Evolutionary conservation across 2,113 vertebrate genomes (phyloP), one percentile per base, ranked within the genome.

Genomic region (Garra rufa): DNA sequence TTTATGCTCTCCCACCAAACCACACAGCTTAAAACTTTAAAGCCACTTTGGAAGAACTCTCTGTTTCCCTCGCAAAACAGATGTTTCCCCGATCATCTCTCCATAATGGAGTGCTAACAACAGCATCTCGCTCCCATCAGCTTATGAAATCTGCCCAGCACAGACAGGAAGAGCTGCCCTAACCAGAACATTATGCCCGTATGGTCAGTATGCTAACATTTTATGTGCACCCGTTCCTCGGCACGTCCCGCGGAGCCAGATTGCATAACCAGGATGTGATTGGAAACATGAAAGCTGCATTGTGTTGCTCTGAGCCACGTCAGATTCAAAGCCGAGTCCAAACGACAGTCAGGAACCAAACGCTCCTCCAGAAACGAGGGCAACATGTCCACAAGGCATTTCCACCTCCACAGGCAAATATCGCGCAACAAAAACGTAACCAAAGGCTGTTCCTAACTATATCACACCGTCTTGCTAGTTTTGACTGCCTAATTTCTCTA

Each of bases 281-380:
- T 81, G 24, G 67, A 81, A 59, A 86, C 76, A 83, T 76, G 78
- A 86, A 84, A 84, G 85, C 82, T 84, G 28, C 15, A 61, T 79
- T 74, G 50, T 83, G 75, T 74, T 83, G 50, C 81, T 65, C 73
- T 30, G 44, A 88, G 46, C 61, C 44, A 80, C 63, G 69, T 67
- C 69, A 79, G 67, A 48, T 70, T 78, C 14, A 67, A 82, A 61
- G 30, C 85, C 24, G 50, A 81, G 59, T 34, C 74, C 50, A 76
- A 67, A 73, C 28, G n/a, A 70, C 44, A 55, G 30, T 17, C 65
- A 67, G 67, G 67, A 86, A 83, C 79, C 84, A 76, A 83, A 69
- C 67, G 69, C 50, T 63, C 38, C 48, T 46, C 13, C 28, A 67
- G 55, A 86, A 73, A 83, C 7, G 15, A 24, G 41, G 76, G 44